Evolutionary conservation across 2,888 invertebrate genomes (phyloP).

Genomic region (Campoplex nolae): DNA sequence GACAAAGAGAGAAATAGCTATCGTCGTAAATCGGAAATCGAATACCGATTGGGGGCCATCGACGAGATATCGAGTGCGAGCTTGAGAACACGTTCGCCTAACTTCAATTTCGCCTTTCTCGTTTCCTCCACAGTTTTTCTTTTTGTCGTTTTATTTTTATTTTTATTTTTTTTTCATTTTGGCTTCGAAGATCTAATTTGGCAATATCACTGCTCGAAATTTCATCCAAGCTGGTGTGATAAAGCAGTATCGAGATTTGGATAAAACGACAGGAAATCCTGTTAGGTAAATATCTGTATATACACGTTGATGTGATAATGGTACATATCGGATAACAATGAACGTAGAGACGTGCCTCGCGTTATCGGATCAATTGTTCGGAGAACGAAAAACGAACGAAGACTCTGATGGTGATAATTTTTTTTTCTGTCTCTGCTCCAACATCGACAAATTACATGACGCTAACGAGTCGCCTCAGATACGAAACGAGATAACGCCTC

Average conservation of each 20-base stretch:
- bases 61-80: conserved; percentile 38
- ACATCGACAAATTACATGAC: not conserved
- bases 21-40: conserved; percentile 63
- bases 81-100: conserved; percentile 24
- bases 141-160: not conserved
- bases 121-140: not conserved
- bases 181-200: conserved; percentile 33
- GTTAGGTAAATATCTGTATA: not conserved
- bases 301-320: not conserved
- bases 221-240: conserved; percentile 17
- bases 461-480: conserved; percentile 32
- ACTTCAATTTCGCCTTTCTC: conserved; percentile 35
- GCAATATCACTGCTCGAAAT: conserved; percentile 9
- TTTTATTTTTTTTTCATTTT: conserved; percentile 5
- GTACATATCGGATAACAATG: conserved; percentile 16
- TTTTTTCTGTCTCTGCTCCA: not conserved
- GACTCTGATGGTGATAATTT: conserved; percentile 46
- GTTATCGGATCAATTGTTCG: conserved; percentile 40
- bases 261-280: conserved; percentile 29
- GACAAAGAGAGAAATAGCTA: conserved; percentile 23
- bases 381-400: conserved; percentile 36
- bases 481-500: not conserved
- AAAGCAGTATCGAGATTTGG: conserved; percentile 29
- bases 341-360: conserved; percentile 12
- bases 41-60: conserved; percentile 56